A percentile compares a stretch with the other conserved stretches of the same genome.
Evolutionary conservation across 2,113 vertebrate species (phyloP).

Genomic region (Octodon degus): DNA sequence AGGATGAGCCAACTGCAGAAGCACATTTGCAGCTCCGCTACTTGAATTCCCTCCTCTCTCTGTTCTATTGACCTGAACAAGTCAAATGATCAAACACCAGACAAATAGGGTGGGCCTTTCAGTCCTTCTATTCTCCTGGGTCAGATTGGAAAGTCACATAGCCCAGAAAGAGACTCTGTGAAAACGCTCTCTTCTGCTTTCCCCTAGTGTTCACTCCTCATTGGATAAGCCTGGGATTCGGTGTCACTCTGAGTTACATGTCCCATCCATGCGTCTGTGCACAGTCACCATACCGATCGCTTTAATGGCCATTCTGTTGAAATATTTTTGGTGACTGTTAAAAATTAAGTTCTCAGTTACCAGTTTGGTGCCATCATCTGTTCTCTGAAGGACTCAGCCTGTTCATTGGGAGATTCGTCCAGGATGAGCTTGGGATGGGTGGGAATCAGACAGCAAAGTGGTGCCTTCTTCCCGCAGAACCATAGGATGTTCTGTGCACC

Average conservation of each 20-base stretch:
- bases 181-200: too few relatives aligned
- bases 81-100: neutral
- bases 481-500: fast-evolving
- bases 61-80: neutral
- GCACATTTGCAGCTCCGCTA: neutral
- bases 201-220: too few relatives aligned
- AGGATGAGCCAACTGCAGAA: neutral
- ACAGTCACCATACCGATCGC: too few relatives aligned
- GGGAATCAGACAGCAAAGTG: neutral
- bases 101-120: fast-evolving
- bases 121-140: neutral
- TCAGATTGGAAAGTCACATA: neutral
- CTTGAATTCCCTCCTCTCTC: neutral
- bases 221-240: fast-evolving
- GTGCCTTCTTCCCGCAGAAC: neutral
- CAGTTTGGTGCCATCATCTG: neutral
- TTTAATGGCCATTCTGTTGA: conserved; percentile 3
- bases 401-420: neutral
- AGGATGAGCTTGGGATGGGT: neutral
- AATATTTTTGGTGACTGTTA: neutral
- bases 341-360: neutral
- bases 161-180: neutral
- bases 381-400: neutral
- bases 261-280: neutral
- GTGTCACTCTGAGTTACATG: neutral